Evolutionary conservation across 1,140 invertebrate genomes (phyloP).

Genomic region (Cyclargus thomasi): DNA sequence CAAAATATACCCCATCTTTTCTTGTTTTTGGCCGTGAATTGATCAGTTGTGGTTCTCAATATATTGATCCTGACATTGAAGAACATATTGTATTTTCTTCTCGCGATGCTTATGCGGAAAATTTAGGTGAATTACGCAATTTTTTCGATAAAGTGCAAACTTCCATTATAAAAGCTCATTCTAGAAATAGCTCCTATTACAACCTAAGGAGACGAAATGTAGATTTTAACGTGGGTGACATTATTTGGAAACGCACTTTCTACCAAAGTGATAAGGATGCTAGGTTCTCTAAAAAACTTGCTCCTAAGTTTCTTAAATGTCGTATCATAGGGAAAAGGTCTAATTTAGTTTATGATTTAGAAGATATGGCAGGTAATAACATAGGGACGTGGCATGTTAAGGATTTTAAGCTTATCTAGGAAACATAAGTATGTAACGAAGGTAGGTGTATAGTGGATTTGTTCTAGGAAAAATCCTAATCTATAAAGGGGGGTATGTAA

Average conservation of each 20-base stretch:
- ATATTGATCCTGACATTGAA: constrained; percentile 14
- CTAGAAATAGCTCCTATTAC: constrained; percentile 20
- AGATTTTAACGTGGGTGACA: constrained; percentile 26
- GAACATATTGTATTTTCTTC: constrained; percentile 21
- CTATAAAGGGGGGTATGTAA: too few species aligned
- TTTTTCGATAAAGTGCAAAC: constrained; percentile 21
- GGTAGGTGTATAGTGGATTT: too few species aligned
- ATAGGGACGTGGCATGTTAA: constrained; percentile 26
- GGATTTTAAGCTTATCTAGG: constrained; percentile 22
- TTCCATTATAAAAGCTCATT: constrained; percentile 17
- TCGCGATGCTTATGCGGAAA: constrained; percentile 21
- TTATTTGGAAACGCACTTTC: constrained; percentile 19
- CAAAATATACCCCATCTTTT: constrained; percentile 29
- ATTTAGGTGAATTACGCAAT: too few species aligned
- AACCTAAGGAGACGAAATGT: constrained; percentile 20
- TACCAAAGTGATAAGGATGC: constrained; percentile 8
- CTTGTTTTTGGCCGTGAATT: constrained; percentile 25
- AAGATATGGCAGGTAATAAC: constrained; percentile 24
- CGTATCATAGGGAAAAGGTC: constrained; percentile 21
- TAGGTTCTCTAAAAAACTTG: constrained; percentile 23
- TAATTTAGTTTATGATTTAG: constrained; percentile 22
- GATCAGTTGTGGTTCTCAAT: constrained; percentile 25
- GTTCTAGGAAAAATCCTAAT: too few species aligned
- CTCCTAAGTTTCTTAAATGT: constrained; percentile 25
- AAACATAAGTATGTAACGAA: neutral